Base-by-base conservation (phyloP, 2,113 vertebrate genomes). In the Scytalopus superciliaris region DNA sequence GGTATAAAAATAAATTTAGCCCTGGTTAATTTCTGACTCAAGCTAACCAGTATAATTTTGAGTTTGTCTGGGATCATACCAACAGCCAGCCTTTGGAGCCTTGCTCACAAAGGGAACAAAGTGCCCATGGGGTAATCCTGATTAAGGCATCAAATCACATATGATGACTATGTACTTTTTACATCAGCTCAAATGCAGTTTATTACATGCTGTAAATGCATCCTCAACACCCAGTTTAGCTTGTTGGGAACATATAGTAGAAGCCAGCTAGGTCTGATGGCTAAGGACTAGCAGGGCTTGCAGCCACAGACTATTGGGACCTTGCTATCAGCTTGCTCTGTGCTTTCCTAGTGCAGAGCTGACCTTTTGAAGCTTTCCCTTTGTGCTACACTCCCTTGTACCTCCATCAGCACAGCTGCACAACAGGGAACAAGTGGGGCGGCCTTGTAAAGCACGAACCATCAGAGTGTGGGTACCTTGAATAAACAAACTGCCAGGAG, bases 401-500 rank as follows among this genome's bases (percentile, higher is more conserved):
- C 50, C 79, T 79, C 67, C 77, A 0, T 79, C 79, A 57, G 37
- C 7, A 1, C 2, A 6, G n/a, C 73, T 64, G 59, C 64, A 77
- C 2, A 19, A 72, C 78, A 74, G 70, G 82, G 84, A 94, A 49
- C 80, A 74, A 82, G 72, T 4, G 11, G n/a, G 52, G 42, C 62
- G 70, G 52, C 50, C 76, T 78, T 81, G 90, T 80, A 73, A 91
- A 97, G 84, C 40, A 49, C 0, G 1, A 77, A 39, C 30, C 27
- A 44, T n/a, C n/a, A 28, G 50, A 78, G 60, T 8, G 2, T 27
- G 70, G 49, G 66, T 53, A 35, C 37, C 70, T 76, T 88, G 64
- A 86, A 85, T 75, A 95, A 97, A 96, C 74, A 96, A 95, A 59
- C 64, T 63, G 45, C 78, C 75, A 93, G 84, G 60, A n/a, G 27